Evolutionary conservation across 1,140 invertebrate genomes (phyloP).

Genomic region (Gryon sp.): DNA sequence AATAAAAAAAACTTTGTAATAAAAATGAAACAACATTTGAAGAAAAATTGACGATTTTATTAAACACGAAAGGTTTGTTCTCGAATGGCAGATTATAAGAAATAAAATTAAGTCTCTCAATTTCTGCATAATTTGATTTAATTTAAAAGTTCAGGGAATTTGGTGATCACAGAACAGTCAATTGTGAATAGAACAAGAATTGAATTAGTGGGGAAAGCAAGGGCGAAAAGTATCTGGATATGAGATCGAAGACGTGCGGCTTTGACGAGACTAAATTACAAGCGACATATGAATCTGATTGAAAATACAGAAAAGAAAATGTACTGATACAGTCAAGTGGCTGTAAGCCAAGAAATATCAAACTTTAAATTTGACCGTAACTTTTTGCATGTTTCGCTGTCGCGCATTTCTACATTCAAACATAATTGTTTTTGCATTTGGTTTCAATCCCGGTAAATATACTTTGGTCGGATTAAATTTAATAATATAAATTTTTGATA

Average conservation of each 20-base stretch:
- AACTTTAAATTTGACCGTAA: constrained; percentile 21
- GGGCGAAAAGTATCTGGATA: neutral
- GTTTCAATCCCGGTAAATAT: too few relatives aligned
- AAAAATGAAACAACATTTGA: too few relatives aligned
- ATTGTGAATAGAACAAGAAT: constrained; percentile 2
- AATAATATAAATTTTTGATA: too few relatives aligned
- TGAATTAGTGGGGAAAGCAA: constrained; percentile 3
- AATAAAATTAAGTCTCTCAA: too few relatives aligned
- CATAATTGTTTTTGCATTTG: constrained; percentile 3
- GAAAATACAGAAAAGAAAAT: constrained; percentile 9
- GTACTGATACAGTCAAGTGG: constrained; percentile 26
- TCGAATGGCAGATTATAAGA: too few relatives aligned
- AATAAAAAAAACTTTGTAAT: too few relatives aligned
- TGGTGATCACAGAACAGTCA: neutral
- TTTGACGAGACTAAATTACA: constrained; percentile 17
- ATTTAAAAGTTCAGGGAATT: too few relatives aligned
- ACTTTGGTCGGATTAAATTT: too few relatives aligned
- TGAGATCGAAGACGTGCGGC: constrained; percentile 15
- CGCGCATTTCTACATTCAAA: constrained; percentile 28
- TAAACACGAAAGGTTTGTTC: too few relatives aligned
- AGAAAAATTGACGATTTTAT: too few relatives aligned
- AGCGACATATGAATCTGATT: constrained; percentile 14
- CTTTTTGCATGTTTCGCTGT: constrained; percentile 26
- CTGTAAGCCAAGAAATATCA: constrained; percentile 25
- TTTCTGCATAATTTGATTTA: too few relatives aligned